Base-by-base conservation (phyloP, 2,888 invertebrate species). In the Rhabditophanes sp. region DNA sequence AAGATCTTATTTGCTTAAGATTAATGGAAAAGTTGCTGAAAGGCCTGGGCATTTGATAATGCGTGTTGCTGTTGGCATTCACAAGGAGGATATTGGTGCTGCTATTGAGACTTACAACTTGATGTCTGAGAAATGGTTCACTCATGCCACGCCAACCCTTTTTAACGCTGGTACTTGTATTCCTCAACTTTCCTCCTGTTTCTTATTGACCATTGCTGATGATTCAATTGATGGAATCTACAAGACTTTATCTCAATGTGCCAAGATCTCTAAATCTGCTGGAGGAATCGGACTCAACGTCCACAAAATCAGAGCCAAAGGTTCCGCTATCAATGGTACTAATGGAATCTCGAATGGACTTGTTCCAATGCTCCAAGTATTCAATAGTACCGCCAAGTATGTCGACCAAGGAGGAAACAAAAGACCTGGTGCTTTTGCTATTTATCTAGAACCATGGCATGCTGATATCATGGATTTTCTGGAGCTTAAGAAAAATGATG, bases 391-490 rank as follows among this genome's bases (percentile, higher is more conserved):
- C 3, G 88, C 90, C 0, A 74, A 84, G 39, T 93, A 90, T 69
- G 88, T 93, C 1, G 88, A 90, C 67, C 93, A 96, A 71, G 88
- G 90, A 15, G 90, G 90, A 29, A 88, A 88, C 64, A 90, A 90
- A 60, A 72, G 90, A 42, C 90, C 90, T 2, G 93, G 93, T 15
- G 90, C 90, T 3, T 88, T 93, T 71, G 88, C 93, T n/a, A 77
- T 96, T 41, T 96, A 96, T 65, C 69, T 96, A 33, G 96, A 96
- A 68, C 96, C 96, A 0, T 96, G 96, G 96, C 96, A 96, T 70
- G 79, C 84, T 0, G 93, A 96, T 66, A 73, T 96, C 38, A 83
- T 88, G 65, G 85, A 84, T 40, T 93, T 90, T 69, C 69, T 96
- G 31, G 82, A 90, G 65, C 71, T 90, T 30, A 82, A 80, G 64